Conservation (phyloP, 1,140 invertebrate genomes). For the Yoshiicerus persimilis region DNA sequence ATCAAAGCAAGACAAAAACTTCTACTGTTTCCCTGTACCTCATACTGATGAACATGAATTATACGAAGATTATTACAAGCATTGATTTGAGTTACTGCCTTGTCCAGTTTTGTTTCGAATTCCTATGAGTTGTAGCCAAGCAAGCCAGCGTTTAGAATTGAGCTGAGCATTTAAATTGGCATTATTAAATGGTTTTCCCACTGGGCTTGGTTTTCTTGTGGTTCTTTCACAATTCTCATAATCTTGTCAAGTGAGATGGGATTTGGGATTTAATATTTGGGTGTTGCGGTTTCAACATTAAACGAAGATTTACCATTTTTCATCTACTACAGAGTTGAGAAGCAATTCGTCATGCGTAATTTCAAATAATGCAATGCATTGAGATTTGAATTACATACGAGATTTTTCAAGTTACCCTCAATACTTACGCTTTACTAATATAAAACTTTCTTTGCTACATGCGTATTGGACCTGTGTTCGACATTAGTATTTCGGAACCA, state of each 20-base stretch:
- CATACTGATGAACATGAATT: neutral
- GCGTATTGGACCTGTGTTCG: no score
- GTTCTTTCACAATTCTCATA: neutral
- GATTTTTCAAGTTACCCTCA: neutral
- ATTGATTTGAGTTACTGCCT: neutral
- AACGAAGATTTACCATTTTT: neutral
- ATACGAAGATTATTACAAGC: neutral
- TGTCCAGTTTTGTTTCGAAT: neutral
- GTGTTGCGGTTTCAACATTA: neutral
- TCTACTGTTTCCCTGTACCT: neutral
- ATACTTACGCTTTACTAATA: no score
- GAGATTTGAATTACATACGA: neutral
- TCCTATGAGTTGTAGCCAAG: neutral
- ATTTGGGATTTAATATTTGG: neutral
- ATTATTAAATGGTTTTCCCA: conserved; percentile 8
- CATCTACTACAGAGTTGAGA: no score
- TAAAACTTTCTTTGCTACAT: no score
- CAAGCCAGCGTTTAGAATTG: neutral
- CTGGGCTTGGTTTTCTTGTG: neutral
- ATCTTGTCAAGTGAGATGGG: neutral
- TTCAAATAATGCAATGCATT: neutral
- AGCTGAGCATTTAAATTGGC: neutral
- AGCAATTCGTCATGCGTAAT: neutral
- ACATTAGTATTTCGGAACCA: neutral
- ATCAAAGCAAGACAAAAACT: neutral